Percentiles rank a stretch among this genome's conserved stretches.
phyloP scores from a whole-genome alignment of 2,113 vertebrate genomes.

The Heliornis fulica region DNA sequence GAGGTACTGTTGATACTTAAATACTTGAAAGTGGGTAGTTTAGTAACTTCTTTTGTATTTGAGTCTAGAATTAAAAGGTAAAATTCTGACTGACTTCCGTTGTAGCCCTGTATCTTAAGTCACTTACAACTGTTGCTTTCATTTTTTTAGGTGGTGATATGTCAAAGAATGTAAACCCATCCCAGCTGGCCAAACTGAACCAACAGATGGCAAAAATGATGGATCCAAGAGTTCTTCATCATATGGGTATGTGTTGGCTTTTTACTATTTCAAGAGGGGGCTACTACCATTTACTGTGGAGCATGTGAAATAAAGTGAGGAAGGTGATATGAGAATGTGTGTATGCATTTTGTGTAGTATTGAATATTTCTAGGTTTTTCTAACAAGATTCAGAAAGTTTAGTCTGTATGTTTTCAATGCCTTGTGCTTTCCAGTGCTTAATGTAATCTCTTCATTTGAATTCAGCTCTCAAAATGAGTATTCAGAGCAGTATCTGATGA shows the following conservation, averaged over 20 bases:
- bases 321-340: not conserved
- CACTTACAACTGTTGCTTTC: accelerated
- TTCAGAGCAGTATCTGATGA: not conserved
- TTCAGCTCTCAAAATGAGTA: not conserved
- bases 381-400: not conserved
- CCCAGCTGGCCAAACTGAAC: constrained; percentile 97
- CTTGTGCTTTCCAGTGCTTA: not conserved
- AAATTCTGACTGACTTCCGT: not conserved
- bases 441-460: not conserved
- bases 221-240: constrained; percentile 98
- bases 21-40: not conserved
- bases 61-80: not conserved
- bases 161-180: constrained; percentile 99
- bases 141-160: constrained; percentile 89
- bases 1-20: not conserved
- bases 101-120: not conserved
- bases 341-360: not conserved
- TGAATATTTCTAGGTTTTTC: not conserved
- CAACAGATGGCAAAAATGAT: constrained; percentile 99
- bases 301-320: not conserved
- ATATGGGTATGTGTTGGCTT: constrained; percentile 87
- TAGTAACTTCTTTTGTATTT: not conserved
- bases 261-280: not conserved
- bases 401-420: not conserved
- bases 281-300: not conserved